These are phyloP conservation scores for Dicaeum eximium DNA, from an alignment of 2,113 vertebrate species.

Conservation along the genomic window DNA sequence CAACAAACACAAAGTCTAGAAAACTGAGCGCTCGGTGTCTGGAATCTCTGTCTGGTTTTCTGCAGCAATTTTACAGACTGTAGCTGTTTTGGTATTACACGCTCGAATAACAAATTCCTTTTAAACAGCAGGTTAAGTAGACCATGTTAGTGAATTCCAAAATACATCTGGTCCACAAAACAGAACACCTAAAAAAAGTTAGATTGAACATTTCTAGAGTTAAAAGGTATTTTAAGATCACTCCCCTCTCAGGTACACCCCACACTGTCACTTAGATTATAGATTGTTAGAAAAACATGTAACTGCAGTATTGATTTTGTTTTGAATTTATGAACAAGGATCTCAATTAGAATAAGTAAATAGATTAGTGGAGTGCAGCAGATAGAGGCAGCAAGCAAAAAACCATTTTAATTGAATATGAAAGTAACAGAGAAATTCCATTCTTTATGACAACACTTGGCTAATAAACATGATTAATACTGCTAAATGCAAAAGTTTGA, in stretches of 20 bases:
- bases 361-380: slow-evolving; percentile 7
- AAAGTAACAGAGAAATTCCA: slow-evolving; percentile 53
- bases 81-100: background rate
- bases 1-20: background rate
- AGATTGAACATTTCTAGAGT: background rate
- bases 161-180: background rate
- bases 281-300: background rate
- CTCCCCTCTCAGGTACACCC: background rate
- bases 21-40: background rate
- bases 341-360: slow-evolving; percentile 58
- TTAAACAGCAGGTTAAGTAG: background rate
- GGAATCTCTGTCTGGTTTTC: background rate
- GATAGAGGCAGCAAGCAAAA: background rate
- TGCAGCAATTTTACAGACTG: background rate
- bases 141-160: background rate
- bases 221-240: background rate
- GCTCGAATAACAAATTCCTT: background rate
- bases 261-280: background rate
- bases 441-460: slow-evolving; percentile 42
- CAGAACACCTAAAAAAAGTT: background rate
- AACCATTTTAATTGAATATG: slow-evolving; percentile 27
- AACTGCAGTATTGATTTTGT: slow-evolving; percentile 9
- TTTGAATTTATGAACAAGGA: slow-evolving; percentile 56
- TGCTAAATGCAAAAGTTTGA: slow-evolving; percentile 55
- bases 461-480: slow-evolving; percentile 66